A percentile compares a stretch with the other conserved stretches of the same genome.
These are phyloP conservation scores for Hypomesus transpacificus DNA, from an alignment of 2,113 vertebrate genomes.

Conservation along the genomic window DNA sequence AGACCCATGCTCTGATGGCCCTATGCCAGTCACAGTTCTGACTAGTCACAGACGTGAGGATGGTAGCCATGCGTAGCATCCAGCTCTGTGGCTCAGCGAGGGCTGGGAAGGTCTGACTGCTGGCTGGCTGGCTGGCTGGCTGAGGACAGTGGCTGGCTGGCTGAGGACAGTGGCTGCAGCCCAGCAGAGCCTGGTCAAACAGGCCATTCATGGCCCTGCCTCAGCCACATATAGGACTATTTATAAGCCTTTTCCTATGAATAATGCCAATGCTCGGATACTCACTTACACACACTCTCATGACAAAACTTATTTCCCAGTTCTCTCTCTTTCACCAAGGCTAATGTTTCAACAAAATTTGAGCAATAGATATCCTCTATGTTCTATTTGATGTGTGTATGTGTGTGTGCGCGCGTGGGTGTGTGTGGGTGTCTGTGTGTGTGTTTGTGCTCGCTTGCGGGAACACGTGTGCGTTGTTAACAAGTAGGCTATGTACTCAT, in stretches of 20 bases:
- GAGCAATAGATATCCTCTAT: too few relatives aligned
- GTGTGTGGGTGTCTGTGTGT: background rate
- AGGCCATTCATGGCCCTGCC: slow-evolving; percentile 21
- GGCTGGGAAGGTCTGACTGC: slow-evolving; percentile 12
- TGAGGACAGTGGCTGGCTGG: background rate
- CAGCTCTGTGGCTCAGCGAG: too few relatives aligned
- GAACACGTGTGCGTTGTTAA: background rate
- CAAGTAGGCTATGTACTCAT: too few relatives aligned
- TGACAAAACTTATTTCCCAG: background rate
- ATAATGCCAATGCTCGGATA: slow-evolving; percentile 29
- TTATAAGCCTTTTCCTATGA: slow-evolving; percentile 40
- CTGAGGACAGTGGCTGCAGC: too few relatives aligned
- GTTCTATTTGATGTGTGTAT: too few relatives aligned
- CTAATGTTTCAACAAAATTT: background rate
- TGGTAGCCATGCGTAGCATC: too few relatives aligned
- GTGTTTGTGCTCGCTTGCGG: background rate
- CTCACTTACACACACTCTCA: slow-evolving; percentile 8
- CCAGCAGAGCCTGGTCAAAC: slow-evolving; percentile 22
- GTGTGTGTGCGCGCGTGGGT: background rate
- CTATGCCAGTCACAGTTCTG: too few relatives aligned
- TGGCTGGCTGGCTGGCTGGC: background rate
- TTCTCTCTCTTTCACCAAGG: background rate
- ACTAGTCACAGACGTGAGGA: too few relatives aligned
- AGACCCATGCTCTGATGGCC: too few relatives aligned
- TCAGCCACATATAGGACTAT: slow-evolving; percentile 15